Percentiles rank a stretch among this genome's conserved stretches.
phyloP scores from a whole-genome alignment of 2,888 invertebrate genomes.

The Spatulosminthurus flaviceps region DNA sequence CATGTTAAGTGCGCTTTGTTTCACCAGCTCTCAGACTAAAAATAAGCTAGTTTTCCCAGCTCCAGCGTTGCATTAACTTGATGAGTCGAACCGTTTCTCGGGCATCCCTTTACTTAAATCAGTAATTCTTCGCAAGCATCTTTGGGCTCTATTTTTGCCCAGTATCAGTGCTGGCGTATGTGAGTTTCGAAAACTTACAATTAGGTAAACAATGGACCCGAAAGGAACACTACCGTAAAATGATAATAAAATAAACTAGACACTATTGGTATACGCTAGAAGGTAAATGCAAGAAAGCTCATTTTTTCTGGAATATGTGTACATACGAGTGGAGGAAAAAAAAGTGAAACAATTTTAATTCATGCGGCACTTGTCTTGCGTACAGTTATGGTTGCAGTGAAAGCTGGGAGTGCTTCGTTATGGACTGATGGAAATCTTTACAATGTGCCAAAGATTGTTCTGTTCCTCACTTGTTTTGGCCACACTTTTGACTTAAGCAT shows the following conservation, averaged over 20 bases:
- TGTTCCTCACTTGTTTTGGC: slow-evolving; percentile 24
- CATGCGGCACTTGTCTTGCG: slow-evolving; percentile 7
- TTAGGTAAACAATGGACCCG: too few species aligned
- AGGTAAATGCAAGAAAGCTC: not conserved
- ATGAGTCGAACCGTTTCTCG: not conserved
- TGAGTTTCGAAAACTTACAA: too few species aligned
- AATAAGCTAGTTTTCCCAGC: not conserved
- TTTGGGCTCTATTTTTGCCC: too few species aligned
- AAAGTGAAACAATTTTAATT: slow-evolving; percentile 6
- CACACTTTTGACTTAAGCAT: slow-evolving; percentile 2
- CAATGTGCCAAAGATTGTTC: slow-evolving; percentile 38
- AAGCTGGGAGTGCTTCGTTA: slow-evolving; percentile 30
- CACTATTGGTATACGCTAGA: not conserved
- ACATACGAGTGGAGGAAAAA: not conserved
- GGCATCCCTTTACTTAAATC: too few species aligned
- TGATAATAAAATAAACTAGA: too few species aligned
- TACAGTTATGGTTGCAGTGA: slow-evolving; percentile 23
- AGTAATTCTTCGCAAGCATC: too few species aligned
- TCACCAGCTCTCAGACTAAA: not conserved
- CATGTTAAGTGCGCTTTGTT: slow-evolving; percentile 1
- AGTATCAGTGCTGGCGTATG: too few species aligned
- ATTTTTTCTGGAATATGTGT: not conserved
- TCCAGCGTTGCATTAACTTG: not conserved
- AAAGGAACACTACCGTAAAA: too few species aligned
- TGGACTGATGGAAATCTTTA: slow-evolving; percentile 42